These are phyloP conservation scores for Phaethornis superciliosus DNA, from an alignment of 2,113 vertebrate genomes.

Conservation along the genomic window DNA sequence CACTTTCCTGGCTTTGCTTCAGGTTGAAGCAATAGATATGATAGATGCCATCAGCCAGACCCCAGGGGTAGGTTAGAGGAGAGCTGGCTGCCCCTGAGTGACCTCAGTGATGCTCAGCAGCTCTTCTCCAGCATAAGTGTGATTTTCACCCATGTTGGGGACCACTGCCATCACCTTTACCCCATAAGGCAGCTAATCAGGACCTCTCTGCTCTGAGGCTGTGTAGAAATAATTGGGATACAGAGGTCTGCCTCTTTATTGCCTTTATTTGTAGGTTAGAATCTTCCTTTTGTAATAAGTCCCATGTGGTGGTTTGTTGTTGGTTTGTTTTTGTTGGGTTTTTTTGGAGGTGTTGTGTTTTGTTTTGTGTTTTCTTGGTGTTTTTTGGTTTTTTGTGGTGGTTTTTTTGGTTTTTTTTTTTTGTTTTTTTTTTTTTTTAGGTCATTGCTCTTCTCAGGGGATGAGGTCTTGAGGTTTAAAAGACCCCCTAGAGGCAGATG, in stretches of 20 bases:
- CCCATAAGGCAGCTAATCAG: not conserved
- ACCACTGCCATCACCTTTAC: not conserved
- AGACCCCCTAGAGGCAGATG: not conserved
- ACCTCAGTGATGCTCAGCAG: not conserved
- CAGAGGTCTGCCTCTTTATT: not conserved
- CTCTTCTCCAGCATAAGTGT: not conserved
- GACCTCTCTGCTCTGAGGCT: not conserved
- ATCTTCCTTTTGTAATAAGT: not conserved
- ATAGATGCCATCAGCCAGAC: not conserved
- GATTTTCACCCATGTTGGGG: accelerated
- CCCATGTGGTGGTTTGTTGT: not conserved
- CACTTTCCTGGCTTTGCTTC: not conserved
- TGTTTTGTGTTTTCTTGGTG: no score
- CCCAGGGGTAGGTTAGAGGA: not conserved
- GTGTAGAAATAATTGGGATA: not conserved
- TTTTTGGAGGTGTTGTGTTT: no score
- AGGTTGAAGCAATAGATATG: not conserved
- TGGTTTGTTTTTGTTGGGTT: no score
- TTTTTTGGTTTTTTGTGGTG: no score
- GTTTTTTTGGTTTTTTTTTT: no score
- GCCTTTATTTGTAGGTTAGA: slow-evolving; percentile 5
- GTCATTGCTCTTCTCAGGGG: slow-evolving; percentile 13
- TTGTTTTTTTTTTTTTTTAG: not conserved
- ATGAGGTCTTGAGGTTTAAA: not conserved
- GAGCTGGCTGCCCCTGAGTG: not conserved